Percentiles rank a stretch among this genome's conserved stretches.
phyloP scores from a whole-genome alignment of 2,888 invertebrate genomes.

The Phanerotoma sp. region DNA sequence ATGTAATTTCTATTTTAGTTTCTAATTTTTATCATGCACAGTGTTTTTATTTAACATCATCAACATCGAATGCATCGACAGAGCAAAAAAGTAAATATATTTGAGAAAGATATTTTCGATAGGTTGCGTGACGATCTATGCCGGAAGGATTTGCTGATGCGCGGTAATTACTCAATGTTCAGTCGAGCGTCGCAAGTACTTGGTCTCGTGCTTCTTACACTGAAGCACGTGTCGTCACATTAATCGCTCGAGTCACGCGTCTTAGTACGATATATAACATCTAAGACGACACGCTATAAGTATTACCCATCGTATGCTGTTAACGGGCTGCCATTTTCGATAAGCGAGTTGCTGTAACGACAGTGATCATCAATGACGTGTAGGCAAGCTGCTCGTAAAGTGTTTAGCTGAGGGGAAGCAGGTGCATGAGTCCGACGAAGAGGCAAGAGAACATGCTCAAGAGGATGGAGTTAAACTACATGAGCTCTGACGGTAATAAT shows the following conservation, averaged over 20 bases:
- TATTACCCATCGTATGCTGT: slow-evolving; percentile 41
- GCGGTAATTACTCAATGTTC: slow-evolving; percentile 16
- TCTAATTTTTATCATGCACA: too few relatives aligned
- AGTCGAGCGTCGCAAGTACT: slow-evolving; percentile 10
- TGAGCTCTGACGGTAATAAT: slow-evolving; percentile 57
- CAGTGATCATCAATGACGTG: slow-evolving; percentile 55
- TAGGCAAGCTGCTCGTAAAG: slow-evolving; percentile 57
- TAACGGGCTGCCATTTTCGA: slow-evolving; percentile 56
- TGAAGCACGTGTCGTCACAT: slow-evolving; percentile 36
- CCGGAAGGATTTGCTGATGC: slow-evolving; percentile 4
- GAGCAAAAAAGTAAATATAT: too few relatives aligned
- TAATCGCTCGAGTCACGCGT: slow-evolving; percentile 34
- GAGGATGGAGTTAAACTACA: slow-evolving; percentile 50
- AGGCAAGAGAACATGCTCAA: slow-evolving; percentile 13
- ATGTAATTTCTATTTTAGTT: too few relatives aligned
- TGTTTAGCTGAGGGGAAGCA: slow-evolving; percentile 55
- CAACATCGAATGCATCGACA: too few relatives aligned
- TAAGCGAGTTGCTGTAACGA: slow-evolving; percentile 53
- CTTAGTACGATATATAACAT: slow-evolving; percentile 31
- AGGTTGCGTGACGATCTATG: slow-evolving; percentile 10
- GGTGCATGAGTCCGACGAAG: slow-evolving; percentile 39
- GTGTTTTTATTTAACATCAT: too few relatives aligned
- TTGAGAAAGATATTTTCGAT: slow-evolving; percentile 20
- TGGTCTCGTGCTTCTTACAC: slow-evolving; percentile 1
- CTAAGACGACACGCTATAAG: slow-evolving; percentile 23